Conservation (phyloP, 2,888 invertebrate genomes). For the Drosophila mayaguana region DNA sequence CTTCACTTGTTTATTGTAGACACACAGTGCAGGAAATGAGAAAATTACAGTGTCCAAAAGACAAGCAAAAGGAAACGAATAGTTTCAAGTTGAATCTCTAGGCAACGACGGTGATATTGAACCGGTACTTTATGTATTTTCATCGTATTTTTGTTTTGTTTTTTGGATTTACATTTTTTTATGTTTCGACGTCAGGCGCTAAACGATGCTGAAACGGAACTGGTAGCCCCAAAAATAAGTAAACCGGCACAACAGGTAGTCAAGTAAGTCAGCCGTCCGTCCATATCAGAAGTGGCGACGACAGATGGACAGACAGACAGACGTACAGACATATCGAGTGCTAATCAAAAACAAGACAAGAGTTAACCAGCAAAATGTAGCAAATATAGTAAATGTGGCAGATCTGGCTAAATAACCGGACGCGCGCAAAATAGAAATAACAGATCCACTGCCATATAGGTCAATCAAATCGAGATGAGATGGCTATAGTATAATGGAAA, state of each 20-base stretch:
- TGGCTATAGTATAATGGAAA: constrained; percentile 11
- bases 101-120: constrained; percentile 28
- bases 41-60: constrained; percentile 26
- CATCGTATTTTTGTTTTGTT: constrained; percentile 6
- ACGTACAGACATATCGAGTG: constrained; percentile 26
- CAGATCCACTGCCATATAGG: constrained; percentile 43
- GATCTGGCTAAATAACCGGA: constrained; percentile 54
- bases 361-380: constrained; percentile 9
- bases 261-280: constrained; percentile 19
- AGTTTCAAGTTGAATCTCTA: constrained; percentile 24
- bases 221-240: constrained; percentile 65
- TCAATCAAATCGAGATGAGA: constrained; percentile 31
- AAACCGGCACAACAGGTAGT: constrained; percentile 78
- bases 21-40: constrained; percentile 36
- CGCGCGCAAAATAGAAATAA: constrained; percentile 27
- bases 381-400: constrained; percentile 17
- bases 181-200: constrained; percentile 54
- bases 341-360: constrained; percentile 58
- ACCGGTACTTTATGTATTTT: constrained; percentile 32
- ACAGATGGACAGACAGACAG: not conserved
- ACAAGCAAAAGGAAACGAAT: constrained; percentile 39
- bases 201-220: constrained; percentile 61
- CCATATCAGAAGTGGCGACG: not conserved
- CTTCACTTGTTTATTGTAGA: constrained; percentile 23
- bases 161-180: constrained; percentile 36